A percentile compares a stretch with the other conserved stretches of the same genome.
Evolutionary conservation across 2,888 invertebrate genomes (phyloP).

Genomic region (Aphodius granarius): DNA sequence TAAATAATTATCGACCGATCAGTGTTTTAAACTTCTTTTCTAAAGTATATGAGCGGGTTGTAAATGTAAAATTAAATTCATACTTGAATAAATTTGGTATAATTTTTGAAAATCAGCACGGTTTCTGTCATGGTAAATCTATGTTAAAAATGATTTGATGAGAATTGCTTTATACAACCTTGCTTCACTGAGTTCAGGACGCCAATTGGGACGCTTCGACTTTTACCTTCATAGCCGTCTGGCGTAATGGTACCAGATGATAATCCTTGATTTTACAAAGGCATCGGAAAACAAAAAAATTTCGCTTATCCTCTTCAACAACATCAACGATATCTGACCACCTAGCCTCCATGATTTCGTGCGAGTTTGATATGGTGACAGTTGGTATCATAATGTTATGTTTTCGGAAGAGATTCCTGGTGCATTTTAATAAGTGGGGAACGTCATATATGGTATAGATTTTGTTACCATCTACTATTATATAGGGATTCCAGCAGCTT

Average conservation of each 20-base stretch:
- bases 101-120: too few species aligned
- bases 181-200: neutral
- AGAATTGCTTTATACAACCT: neutral
- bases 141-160: neutral
- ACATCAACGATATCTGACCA: neutral
- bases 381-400: neutral
- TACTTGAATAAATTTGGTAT: too few species aligned
- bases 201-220: conserved; percentile 3
- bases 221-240: conserved; percentile 36
- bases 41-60: too few species aligned
- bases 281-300: neutral
- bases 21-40: too few species aligned
- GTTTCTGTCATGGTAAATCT: neutral
- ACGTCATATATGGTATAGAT: neutral
- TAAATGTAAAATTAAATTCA: too few species aligned
- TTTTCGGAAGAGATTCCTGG: neutral
- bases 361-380: neutral
- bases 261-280: conserved; percentile 18
- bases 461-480: neutral
- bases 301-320: neutral
- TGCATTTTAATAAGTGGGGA: neutral
- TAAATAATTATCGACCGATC: too few species aligned
- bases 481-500: too few species aligned
- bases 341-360: neutral
- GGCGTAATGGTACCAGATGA: conserved; percentile 32